Base-by-base conservation (phyloP, 1,140 invertebrate genomes). In the Aphaenogaster rudis region DNA sequence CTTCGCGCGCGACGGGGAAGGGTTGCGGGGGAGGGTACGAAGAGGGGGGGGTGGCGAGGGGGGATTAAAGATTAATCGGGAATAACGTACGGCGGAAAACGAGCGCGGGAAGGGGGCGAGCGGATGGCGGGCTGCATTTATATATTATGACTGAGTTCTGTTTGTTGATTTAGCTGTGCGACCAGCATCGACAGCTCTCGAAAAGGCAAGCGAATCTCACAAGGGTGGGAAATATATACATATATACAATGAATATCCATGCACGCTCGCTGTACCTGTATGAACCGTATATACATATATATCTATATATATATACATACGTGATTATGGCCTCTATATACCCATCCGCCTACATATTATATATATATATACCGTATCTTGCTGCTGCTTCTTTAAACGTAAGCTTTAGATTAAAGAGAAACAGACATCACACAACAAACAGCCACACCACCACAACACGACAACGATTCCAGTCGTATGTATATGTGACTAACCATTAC, bases 191-290 rank as follows among this genome's bases (percentile, higher is more conserved):
- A 85, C 59, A 59, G 59, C 59, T 76, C 82, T 81, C 28, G 39
- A 74, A 64, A 81, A 69, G 74, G 33, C 66, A 50, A 86, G 72
- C 88, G 71, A 84, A 54, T 61, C 66, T 86, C 76, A 80, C 39
- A 52, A 69, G 61, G 48, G 50, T 48, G 66, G 81, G 69, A 71
- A 21, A 64, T 63, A 57, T 66, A 61, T 82, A 87, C 59, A 87
- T 86, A 57, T 54, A 61, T 63, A 74, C 81, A 81, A 79, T 81
- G 88, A 79, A 88, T 92, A 90, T 92, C 93, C 92, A 93, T 95
- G 94, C 94, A 95, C 93, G 94, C 90, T 94, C 93, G 92, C 93
- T 94, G 92, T 95, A 93, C 92, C 92, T 93, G 92, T 94, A 94
- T 94, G 90, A 93, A 91, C 87, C 91, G 89, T 94, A 94, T 91